phyloP scores from a whole-genome alignment of 2,888 invertebrate species.

The Omphaloscelis lunosa region DNA sequence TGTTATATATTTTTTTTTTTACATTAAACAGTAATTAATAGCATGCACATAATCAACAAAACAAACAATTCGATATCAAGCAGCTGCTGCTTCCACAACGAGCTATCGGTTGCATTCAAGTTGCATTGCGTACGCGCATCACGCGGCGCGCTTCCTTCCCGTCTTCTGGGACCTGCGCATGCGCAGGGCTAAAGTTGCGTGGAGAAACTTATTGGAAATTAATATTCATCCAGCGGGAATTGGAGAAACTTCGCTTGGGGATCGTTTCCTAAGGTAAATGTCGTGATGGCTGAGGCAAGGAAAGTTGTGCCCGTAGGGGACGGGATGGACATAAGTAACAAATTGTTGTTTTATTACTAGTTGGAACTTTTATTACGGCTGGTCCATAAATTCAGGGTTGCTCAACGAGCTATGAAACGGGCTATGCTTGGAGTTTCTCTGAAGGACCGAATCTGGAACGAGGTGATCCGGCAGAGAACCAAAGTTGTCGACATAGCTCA shows the following conservation, averaged over 20 bases:
- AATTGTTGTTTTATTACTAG: neutral
- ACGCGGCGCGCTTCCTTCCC: conserved; percentile 85
- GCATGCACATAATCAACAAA: conserved; percentile 22
- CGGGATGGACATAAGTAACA: neutral
- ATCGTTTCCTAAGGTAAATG: neutral
- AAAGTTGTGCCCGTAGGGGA: conserved; percentile 25
- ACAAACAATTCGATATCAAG: conserved; percentile 29
- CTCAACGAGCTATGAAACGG: no score
- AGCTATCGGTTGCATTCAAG: conserved; percentile 59
- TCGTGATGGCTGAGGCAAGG: neutral
- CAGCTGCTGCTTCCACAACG: conserved; percentile 31
- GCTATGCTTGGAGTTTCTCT: no score
- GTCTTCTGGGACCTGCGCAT: conserved; percentile 79
- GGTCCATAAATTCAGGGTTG: no score
- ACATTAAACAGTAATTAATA: neutral
- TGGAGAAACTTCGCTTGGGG: conserved; percentile 37
- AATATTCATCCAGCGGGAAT: conserved; percentile 45
- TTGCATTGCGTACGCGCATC: conserved; percentile 77
- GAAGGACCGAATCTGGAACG: no score
- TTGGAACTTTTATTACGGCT: neutral
- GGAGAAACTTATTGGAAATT: conserved; percentile 71
- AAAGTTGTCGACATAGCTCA: no score
- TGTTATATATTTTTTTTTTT: neutral
- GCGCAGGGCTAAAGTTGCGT: conserved; percentile 47
- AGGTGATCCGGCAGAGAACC: no score